These are phyloP conservation scores for Nephrocerus scutellatus DNA, from an alignment of 2,888 invertebrate genomes.

Conservation along the genomic window DNA sequence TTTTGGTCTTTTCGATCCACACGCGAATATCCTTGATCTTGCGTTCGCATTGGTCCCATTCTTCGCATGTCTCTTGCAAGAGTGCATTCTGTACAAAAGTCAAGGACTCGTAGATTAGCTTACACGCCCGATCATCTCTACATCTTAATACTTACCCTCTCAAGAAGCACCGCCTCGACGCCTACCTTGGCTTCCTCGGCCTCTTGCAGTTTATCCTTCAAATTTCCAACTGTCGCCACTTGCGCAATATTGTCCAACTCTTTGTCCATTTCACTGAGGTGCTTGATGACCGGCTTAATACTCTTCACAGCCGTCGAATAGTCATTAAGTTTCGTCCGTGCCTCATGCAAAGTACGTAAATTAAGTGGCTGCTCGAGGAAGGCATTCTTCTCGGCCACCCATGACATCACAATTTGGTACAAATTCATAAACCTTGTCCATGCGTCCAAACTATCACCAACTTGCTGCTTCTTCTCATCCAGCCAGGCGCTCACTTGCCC, in stretches of 20 bases:
- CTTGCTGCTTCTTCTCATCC: conserved; percentile 74
- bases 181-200: conserved; percentile 81
- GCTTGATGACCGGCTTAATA: conserved; percentile 79
- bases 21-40: conserved; percentile 82
- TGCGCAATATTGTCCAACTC: conserved; percentile 79
- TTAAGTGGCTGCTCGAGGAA: conserved; percentile 74
- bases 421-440: conserved; percentile 80
- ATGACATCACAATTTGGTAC: conserved; percentile 71
- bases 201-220: conserved; percentile 76
- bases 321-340: conserved; percentile 77
- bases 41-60: conserved; percentile 93
- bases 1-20: conserved; percentile 83
- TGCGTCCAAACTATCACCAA: conserved; percentile 80
- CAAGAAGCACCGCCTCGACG: conserved; percentile 75
- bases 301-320: conserved; percentile 84
- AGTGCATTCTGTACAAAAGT: conserved; percentile 64
- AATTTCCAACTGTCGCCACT: conserved; percentile 75
- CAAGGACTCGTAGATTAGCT: no score
- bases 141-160: conserved; percentile 75
- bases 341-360: conserved; percentile 70
- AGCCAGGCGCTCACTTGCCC: conserved; percentile 69
- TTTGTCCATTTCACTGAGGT: conserved; percentile 85
- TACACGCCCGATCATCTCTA: no score
- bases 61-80: conserved; percentile 85
- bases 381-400: conserved; percentile 74